phyloP scores from a whole-genome alignment of 2,888 invertebrate species.

The Andrena chrysosceles region DNA sequence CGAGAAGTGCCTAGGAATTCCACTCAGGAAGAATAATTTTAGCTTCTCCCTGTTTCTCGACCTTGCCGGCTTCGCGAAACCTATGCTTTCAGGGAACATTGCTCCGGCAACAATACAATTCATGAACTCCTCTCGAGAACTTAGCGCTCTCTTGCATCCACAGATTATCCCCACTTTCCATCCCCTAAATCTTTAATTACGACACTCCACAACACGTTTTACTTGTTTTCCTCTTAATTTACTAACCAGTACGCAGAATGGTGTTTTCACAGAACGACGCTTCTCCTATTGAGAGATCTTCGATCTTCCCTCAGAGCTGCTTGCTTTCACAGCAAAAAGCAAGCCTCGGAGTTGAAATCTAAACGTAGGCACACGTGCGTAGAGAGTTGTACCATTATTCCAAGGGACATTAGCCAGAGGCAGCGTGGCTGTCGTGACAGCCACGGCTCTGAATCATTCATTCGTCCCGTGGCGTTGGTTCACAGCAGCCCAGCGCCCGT shows the following conservation, averaged over 20 bases:
- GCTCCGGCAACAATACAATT: constrained; percentile 23
- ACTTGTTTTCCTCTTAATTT: too few species aligned
- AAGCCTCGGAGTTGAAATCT: constrained; percentile 27
- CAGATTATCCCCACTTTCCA: too few species aligned
- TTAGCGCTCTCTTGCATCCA: not conserved
- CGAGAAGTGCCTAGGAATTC: constrained; percentile 54
- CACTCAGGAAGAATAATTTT: constrained; percentile 48
- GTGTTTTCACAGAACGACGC: not conserved
- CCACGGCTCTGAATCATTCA: constrained; percentile 73
- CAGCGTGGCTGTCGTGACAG: constrained; percentile 58
- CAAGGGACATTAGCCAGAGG: constrained; percentile 52
- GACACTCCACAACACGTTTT: too few species aligned
- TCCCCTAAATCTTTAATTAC: not conserved
- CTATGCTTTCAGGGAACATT: constrained; percentile 1
- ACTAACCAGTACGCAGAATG: too few species aligned
- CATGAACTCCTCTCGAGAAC: not conserved
- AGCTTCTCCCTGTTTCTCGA: constrained; percentile 36
- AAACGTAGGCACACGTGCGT: constrained; percentile 25
- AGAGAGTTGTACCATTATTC: constrained; percentile 31
- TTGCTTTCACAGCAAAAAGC: constrained; percentile 20
- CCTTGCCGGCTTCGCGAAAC: constrained; percentile 43
- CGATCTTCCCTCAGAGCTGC: not conserved
- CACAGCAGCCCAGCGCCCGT: constrained; percentile 44
- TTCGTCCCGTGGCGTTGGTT: constrained; percentile 64
- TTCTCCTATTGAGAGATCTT: not conserved